Evolutionary conservation across 2,797 vertebrate species (phyloP).

Genomic region (Ceryle rudis): DNA sequence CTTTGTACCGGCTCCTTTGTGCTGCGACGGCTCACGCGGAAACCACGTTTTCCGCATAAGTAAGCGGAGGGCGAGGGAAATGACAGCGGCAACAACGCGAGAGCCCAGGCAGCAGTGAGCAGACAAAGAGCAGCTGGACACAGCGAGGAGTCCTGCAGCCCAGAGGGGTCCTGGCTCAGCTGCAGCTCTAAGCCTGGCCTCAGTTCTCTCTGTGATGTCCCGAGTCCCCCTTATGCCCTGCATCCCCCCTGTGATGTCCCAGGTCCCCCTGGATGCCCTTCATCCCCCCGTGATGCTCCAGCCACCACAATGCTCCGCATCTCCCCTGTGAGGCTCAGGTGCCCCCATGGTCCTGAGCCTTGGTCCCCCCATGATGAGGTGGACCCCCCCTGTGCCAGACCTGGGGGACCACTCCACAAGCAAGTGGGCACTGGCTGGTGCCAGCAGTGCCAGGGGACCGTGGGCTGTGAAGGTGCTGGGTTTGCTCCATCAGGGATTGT

Average conservation of each 20-base stretch:
- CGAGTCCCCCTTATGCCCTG: neutral
- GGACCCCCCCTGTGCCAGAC: neutral
- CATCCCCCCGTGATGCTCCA: neutral
- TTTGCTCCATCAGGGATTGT: neutral
- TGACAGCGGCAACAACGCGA: neutral
- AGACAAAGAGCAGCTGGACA: neutral
- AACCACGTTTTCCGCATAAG: neutral
- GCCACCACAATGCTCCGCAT: no score
- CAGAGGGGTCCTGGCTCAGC: fast-evolving
- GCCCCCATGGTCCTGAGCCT: no score
- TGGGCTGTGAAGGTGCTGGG: neutral
- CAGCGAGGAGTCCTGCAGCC: neutral
- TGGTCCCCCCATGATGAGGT: neutral
- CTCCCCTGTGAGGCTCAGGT: neutral
- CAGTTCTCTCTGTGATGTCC: fast-evolving
- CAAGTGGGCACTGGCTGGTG: slow-evolving; percentile 56
- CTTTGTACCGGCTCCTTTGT: neutral
- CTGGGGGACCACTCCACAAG: fast-evolving
- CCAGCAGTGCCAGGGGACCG: neutral
- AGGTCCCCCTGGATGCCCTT: neutral
- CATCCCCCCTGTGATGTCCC: neutral
- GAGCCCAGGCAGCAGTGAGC: neutral
- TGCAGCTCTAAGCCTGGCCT: neutral
- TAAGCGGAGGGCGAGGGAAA: neutral
- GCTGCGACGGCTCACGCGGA: neutral